Percentiles rank a stretch among this genome's conserved stretches.
Conservation (phyloP, 2,113 vertebrate genomes). For the Phrynocephalus versicolor region DNA sequence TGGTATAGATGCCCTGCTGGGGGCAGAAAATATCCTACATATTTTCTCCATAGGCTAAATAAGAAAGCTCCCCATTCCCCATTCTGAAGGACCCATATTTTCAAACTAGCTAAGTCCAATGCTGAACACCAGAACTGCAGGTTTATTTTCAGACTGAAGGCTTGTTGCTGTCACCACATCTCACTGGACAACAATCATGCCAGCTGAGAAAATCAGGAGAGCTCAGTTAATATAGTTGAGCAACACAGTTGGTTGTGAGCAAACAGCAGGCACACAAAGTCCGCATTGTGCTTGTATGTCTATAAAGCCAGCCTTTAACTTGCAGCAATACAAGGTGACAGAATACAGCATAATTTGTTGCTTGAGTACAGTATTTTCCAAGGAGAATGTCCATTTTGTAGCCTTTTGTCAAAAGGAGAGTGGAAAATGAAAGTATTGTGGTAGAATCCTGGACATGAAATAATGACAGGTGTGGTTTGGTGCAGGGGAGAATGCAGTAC, state of each 20-base stretch:
- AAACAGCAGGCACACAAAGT: not conserved
- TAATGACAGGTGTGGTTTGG: not conserved
- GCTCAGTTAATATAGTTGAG: not conserved
- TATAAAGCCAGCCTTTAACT: not conserved
- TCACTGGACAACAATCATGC: not conserved
- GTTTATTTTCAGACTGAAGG: not conserved
- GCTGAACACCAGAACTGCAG: not conserved
- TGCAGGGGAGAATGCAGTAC: not conserved
- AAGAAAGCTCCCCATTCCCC: not conserved
- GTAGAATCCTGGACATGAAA: not conserved
- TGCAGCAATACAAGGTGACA: not conserved
- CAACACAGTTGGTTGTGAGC: not conserved
- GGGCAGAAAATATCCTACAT: not conserved
- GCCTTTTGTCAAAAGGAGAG: not conserved
- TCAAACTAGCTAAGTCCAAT: not conserved
- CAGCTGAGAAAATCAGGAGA: conserved; percentile 4
- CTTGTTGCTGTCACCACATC: not conserved
- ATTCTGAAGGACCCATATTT: not conserved
- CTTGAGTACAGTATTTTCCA: conserved; percentile 4
- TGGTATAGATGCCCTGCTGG: not conserved
- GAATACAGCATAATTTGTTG: not conserved
- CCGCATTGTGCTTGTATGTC: not conserved
- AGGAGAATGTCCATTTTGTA: not conserved
- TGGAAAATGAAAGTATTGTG: not conserved
- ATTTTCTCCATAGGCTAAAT: not conserved